Base-by-base conservation (phyloP, 2,888 invertebrate genomes). In the Melinopterus prodromus region DNA sequence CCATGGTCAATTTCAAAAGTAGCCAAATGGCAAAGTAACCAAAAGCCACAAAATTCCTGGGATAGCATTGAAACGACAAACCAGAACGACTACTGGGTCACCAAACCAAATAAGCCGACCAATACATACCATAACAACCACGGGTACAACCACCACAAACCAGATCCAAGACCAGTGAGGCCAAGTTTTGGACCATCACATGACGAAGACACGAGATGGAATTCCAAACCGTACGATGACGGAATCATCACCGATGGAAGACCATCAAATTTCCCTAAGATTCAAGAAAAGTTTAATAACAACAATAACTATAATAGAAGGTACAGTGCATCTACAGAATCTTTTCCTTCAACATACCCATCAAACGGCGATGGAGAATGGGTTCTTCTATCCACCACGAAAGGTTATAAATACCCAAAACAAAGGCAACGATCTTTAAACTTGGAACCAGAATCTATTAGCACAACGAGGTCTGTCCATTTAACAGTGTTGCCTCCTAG, bases 1-100 rank as follows among this genome's bases (percentile, higher is more conserved):
- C 95, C 95, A 0, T 95, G 95, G 95, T 95, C 95, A 0, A 92
- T 94, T 12, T 95, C 95, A 84, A 95, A 95, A 89, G 93, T 95
- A 82, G 94, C 95, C 1, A 95, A 95, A 88, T 95, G 95, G 95
- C 93, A 95, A 86, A 90, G 91, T 7, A 91, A 91, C 82, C 90
- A 91, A 80, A 91, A 92, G 85, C 91, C 91, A 6, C 69, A 36
- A 16, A 38, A 69, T 37, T 26, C 37, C 15, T 89, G 90, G 7
- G 88, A 90, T 82, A 88, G 91, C 14, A 90, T 91, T 83, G 89
- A 71, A 85, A 89, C 75, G 85, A 78, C 77, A 80, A 15, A 82
- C 81, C 35, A 74, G n/a, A 16, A 79, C 38, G 76, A 71, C 15
- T 36, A 79, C 71, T 16, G 38, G 38, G 26, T 9, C 53, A 70